Base-by-base conservation (phyloP, 53 echinoderm and acorn worm species). In the Luidia sarsii region DNA sequence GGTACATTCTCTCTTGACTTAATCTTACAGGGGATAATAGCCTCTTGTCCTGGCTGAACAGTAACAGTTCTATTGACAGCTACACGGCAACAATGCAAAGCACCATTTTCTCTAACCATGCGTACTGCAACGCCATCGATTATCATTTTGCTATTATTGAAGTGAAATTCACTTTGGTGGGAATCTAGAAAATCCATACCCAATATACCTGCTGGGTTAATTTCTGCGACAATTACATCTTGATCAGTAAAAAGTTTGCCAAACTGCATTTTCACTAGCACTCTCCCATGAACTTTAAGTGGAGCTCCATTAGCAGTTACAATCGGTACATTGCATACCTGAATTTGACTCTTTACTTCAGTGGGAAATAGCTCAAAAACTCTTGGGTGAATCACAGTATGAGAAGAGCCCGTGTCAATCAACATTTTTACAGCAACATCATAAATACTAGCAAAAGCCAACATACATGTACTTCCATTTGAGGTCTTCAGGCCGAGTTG, bases 151-250 rank as follows among this genome's bases (percentile, higher is more conserved):
- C n/a, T n/a, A n/a, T n/a, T n/a, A 10, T 28, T 67, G 2, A 24
- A 67, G 27, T 36, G n/a, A n/a, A n/a, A n/a, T n/a, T n/a, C n/a
- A n/a, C n/a, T n/a, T n/a, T n/a, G n/a, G n/a, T n/a, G n/a, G n/a
- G n/a, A n/a, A n/a, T n/a, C n/a, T n/a, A 67, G 27, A 29, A 67
- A 48, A 59, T 67, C 67, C 27, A 67, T 36, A 48, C 48, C 48
- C 18, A 67, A 45, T 25, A 67, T 67, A 19, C 67, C 67, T 11
- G 45, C 67, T 48, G 45, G 45, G 48, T 24, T 5, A 45, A 67
- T 48, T 11, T 67, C 48, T 2, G 67, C 67, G 9, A 67, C 39
- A 15, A 38, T 65, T 33, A 65, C 38, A 11, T 59, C 59, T 59
- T 28, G 30, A 14, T 8, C 13, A 27, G 30, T 27, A 28, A 14